These are phyloP conservation scores for Pteronotus mesoamericanus DNA, from an alignment of 2,797 vertebrate genomes.

Conservation along the genomic window DNA sequence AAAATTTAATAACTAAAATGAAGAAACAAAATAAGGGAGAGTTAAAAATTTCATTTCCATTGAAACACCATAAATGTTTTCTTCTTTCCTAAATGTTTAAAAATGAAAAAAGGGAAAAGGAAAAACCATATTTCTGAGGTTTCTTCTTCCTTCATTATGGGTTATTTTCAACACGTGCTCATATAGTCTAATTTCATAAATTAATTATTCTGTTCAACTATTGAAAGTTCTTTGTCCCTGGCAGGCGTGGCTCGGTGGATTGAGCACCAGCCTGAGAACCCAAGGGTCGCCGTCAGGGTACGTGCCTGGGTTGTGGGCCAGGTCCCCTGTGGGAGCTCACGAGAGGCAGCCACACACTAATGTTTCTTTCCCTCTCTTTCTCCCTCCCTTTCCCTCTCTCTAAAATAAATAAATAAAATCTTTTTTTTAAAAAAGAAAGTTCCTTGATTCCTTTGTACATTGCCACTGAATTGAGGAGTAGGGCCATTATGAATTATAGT, in stretches of 20 bases:
- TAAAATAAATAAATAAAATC: no score
- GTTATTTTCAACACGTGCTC: not conserved
- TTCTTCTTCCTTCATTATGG: not conserved
- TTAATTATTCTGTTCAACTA: not conserved
- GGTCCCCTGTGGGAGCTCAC: no score
- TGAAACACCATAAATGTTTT: not conserved
- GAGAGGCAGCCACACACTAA: no score
- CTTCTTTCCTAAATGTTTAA: not conserved
- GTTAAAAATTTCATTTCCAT: not conserved
- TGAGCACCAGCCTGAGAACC: no score
- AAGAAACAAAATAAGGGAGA: not conserved
- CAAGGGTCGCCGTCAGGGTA: no score
- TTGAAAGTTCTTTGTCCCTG: not conserved
- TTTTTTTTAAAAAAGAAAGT: no score
- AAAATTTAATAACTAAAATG: not conserved
- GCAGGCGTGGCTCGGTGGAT: no score
- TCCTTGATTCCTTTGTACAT: not conserved
- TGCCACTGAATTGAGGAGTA: not conserved
- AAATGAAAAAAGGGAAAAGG: not conserved
- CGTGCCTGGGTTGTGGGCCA: no score
- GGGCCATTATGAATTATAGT: not conserved
- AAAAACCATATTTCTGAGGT: not conserved
- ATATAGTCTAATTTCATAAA: not conserved
- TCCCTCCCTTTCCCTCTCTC: no score
- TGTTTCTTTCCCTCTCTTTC: no score